These are phyloP conservation scores for Chloebia gouldiae DNA, from an alignment of 2,113 vertebrate species.

Conservation along the genomic window DNA sequence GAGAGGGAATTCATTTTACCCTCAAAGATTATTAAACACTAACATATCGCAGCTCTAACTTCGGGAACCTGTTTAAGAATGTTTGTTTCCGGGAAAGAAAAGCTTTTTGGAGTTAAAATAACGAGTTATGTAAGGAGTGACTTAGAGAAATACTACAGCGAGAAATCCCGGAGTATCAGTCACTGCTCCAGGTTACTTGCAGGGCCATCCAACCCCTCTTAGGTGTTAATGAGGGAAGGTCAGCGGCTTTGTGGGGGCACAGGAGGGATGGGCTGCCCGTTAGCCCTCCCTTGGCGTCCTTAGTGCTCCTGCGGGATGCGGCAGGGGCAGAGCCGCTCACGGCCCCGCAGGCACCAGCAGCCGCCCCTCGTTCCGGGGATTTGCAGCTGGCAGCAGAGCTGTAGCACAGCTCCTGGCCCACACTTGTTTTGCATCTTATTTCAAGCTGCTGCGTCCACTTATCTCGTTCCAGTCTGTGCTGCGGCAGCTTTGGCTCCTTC, in stretches of 20 bases:
- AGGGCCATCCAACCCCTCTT: neutral
- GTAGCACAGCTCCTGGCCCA: neutral
- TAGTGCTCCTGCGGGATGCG: neutral
- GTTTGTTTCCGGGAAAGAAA: neutral
- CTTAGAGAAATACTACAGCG: neutral
- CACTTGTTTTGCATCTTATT: neutral
- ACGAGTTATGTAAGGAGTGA: neutral
- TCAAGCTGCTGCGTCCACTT: neutral
- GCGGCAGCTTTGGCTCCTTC: neutral
- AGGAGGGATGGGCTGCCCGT: neutral
- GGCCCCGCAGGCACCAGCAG: neutral
- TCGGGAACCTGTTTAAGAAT: neutral
- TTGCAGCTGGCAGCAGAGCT: fast-evolving
- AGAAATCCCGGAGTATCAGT: neutral
- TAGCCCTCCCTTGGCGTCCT: neutral
- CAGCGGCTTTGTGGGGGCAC: neutral
- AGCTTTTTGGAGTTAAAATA: neutral
- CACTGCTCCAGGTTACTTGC: neutral
- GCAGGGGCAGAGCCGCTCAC: neutral
- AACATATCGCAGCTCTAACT: neutral
- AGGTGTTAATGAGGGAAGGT: neutral
- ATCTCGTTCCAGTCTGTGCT: fast-evolving
- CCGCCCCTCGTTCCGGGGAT: neutral
- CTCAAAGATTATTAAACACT: neutral
- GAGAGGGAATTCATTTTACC: neutral